Evolutionary conservation across 64 coral and sea anemone genomes (phyloP).

Genomic region (Montipora capricornis): DNA sequence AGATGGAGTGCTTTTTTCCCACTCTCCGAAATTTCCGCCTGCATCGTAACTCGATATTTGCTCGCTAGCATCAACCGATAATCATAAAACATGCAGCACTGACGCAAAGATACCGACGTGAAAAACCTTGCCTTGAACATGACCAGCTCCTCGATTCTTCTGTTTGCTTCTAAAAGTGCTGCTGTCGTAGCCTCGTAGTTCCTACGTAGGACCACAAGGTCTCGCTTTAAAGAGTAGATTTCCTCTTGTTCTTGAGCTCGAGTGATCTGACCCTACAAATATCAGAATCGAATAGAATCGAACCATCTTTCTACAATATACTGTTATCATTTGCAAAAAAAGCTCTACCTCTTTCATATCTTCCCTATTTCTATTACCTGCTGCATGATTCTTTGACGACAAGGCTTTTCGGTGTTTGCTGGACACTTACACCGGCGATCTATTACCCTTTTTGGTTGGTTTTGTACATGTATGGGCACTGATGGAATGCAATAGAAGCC

Average conservation of each 20-base stretch:
- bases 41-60: too few species aligned
- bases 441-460: too few species aligned
- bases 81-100: neutral
- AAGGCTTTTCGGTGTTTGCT: too few species aligned
- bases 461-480: too few species aligned
- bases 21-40: too few species aligned
- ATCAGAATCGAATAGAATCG: neutral
- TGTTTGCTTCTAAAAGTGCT: conserved; percentile 83
- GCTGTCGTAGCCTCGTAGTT: conserved; percentile 73
- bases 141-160: conserved; percentile 86
- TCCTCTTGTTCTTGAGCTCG: conserved; percentile 97
- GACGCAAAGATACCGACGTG: too few species aligned
- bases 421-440: too few species aligned
- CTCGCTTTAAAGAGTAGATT: conserved; percentile 86
- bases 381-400: too few species aligned
- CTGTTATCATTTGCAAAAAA: neutral
- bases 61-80: neutral
- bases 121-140: conserved; percentile 77
- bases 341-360: neutral
- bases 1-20: too few species aligned
- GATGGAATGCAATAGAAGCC: too few species aligned
- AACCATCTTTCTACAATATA: neutral
- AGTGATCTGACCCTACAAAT: conserved; percentile 91
- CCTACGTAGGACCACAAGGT: conserved; percentile 62
- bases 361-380: too few species aligned